Evolutionary conservation across 2,888 invertebrate genomes (phyloP).

Genomic region (Cheilosia urbana): DNA sequence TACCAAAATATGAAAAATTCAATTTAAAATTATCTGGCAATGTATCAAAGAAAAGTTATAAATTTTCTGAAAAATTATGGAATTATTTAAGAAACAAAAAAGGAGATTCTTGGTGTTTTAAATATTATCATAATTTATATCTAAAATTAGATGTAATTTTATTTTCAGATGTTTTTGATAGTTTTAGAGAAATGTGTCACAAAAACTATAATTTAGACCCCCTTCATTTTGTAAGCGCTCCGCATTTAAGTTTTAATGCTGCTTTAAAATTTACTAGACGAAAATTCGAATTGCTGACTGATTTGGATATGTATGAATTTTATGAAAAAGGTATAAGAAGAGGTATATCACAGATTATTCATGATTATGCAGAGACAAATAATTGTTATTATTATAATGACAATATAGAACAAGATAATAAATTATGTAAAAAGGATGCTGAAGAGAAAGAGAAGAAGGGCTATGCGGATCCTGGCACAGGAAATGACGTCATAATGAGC

Average conservation of each 20-base stretch:
- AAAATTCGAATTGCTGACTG: constrained; percentile 3
- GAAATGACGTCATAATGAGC: too few species aligned
- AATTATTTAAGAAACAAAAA: constrained; percentile 29
- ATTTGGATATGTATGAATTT: constrained; percentile 20
- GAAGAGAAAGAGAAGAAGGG: constrained; percentile 32
- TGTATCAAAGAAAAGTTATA: constrained; percentile 27
- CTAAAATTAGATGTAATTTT: too few species aligned
- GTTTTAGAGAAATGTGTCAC: too few species aligned
- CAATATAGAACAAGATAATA: constrained; percentile 34
- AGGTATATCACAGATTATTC: constrained; percentile 24
- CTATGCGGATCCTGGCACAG: too few species aligned
- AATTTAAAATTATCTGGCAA: constrained; percentile 25
- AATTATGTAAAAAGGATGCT: constrained; percentile 23
- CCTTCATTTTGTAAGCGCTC: constrained; percentile 26
- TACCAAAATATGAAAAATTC: constrained; percentile 15
- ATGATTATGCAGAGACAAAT: constrained; percentile 25
- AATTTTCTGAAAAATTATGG: constrained; percentile 29
- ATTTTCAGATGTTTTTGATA: too few species aligned
- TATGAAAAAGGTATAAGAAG: too few species aligned
- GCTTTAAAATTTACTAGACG: constrained; percentile 36
- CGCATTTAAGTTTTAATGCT: constrained; percentile 23
- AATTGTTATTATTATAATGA: constrained; percentile 31
- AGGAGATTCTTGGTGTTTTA: constrained; percentile 32
- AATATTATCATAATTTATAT: constrained; percentile 43
- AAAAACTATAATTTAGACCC: constrained; percentile 23